Evolutionary conservation across 2,797 vertebrate genomes (phyloP), one percentile per base, ranked within the genome.

Genomic region (Chloroceryle inda): DNA sequence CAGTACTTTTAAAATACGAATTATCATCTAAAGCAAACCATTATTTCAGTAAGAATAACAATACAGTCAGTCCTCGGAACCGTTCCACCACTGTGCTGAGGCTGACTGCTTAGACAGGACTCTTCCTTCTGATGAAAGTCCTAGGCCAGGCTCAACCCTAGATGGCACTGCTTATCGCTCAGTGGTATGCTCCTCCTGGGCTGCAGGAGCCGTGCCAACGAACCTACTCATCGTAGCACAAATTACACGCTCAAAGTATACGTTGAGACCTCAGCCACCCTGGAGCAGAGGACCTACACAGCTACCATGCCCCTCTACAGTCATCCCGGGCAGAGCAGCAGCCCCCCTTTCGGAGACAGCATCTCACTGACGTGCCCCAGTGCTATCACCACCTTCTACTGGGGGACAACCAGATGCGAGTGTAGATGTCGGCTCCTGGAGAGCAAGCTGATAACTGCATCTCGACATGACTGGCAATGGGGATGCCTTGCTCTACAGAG

Each of bases 141-240:
- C 64, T 5, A 53, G 66, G 93, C 68, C 88, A 45, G 74, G 83
- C 90, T 89, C 88, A 95, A 88, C 96, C 96, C 94, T 97, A 96
- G 96, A 89, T 95, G 97, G 97, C 96, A 97, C 94, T 96, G 96
- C 85, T 94, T 80, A 91, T 88, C 90, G 1, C 64, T 31, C 17
- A 2, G 21, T 45, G 85, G 74, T 50, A 26, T 1, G 67, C 10
- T 76, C 26, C 89, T 61, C 13, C 22, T 24, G 2, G 0, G 5
- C 85, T 20, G 9, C 19, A 19, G 55, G 62, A 67, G 56, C 68
- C 18, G 3, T 2, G 76, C 84, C 89, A 85, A 16, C 0, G 0
- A 42, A 31, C 26, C 0, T 7, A 1, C 49, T 47, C 85, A 12
- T 6, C 33, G 0, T 58, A 21, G 3, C 35, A 0, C 66, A 23